Evolutionary conservation across 1,140 invertebrate species (phyloP), one percentile per base, ranked within the genome.

Genomic region (Marisa cornuarietis): DNA sequence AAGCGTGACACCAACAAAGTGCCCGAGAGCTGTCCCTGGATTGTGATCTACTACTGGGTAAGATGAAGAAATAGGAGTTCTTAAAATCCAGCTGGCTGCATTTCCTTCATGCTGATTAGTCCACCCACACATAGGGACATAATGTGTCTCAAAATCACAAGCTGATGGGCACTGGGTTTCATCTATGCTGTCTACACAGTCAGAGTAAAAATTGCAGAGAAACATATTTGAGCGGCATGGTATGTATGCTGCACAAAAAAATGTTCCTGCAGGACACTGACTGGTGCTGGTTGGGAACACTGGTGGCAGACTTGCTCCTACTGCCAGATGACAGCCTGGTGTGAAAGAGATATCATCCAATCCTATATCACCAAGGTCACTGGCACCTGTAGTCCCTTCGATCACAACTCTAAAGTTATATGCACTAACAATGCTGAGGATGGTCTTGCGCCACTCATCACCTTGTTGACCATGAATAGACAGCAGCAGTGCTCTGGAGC

Each of bases 291-390:
- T 86, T 76, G 86, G 85, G 11, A 83, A 51, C 1, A 83, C 76
- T 16, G 80, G 81, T 10, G 84, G 84, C 9, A 89, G 77, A 42
- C 85, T 87, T 14, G 76, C 82, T 13, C 54, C 75, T 9, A 61
- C 22, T 13, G 78, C 73, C 49, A 86, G 72, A 65, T 80, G 69
- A 80, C 90, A 91, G 58, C 82, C 84, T 42, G 86, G 79, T 18
- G 90, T 90, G 73, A 91, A 89, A 16, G 85, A 86, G 26, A 95
- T 92, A 81, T 95, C 95, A 88, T 95, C 95, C 31, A 95, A 92
- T 5, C 94, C 94, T 86, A 95, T 95, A 83, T 95, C 94, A 20
- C 95, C 94, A 84, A 94, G 89, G 71, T 92, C 93, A 76, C 94
- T 94, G 66, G 91, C 91, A 13, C 95, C 95, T 10, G 95, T 92